Conservation (phyloP, 2,797 vertebrate species). For the Cyclopterus lumpus region DNA sequence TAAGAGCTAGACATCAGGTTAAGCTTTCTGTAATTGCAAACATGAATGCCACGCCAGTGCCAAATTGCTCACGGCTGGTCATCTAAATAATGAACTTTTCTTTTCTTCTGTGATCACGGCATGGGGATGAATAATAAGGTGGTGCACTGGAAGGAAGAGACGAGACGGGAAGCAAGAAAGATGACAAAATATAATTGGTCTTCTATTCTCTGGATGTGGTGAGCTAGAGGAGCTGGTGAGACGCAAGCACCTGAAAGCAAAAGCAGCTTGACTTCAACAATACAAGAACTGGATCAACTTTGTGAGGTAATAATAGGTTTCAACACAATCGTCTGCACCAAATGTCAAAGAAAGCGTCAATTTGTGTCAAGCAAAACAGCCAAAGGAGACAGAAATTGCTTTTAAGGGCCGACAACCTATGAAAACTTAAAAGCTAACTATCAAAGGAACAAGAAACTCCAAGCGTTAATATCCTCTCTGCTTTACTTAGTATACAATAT, state of each 20-base stretch:
- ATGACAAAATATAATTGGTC: conserved; percentile 46
- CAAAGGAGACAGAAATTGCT: conserved; percentile 8
- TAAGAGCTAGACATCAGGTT: not conserved
- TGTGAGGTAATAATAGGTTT: conserved; percentile 3
- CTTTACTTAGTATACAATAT: too few species aligned
- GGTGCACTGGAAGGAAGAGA: conserved; percentile 5
- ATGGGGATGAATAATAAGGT: conserved; percentile 15
- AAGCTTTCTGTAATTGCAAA: not conserved
- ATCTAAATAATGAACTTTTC: conserved; percentile 31
- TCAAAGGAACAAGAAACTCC: not conserved
- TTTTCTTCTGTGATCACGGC: conserved; percentile 21
- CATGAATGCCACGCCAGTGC: not conserved
- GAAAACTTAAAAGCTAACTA: not conserved
- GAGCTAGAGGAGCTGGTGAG: conserved; percentile 36
- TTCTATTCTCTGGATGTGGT: conserved; percentile 31
- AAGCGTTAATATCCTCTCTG: too few species aligned
- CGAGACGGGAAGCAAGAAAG: not conserved
- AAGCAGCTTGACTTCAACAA: conserved; percentile 17
- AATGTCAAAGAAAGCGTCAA: not conserved
- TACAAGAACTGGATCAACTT: not conserved
- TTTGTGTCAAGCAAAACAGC: not conserved
- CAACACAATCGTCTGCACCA: not conserved
- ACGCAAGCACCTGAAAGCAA: conserved; percentile 16
- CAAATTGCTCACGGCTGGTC: conserved; percentile 11
- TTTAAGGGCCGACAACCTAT: not conserved